Evolutionary conservation across 1,140 invertebrate species (phyloP), one percentile per base, ranked within the genome.

Genomic region (Aradophagus sp.): DNA sequence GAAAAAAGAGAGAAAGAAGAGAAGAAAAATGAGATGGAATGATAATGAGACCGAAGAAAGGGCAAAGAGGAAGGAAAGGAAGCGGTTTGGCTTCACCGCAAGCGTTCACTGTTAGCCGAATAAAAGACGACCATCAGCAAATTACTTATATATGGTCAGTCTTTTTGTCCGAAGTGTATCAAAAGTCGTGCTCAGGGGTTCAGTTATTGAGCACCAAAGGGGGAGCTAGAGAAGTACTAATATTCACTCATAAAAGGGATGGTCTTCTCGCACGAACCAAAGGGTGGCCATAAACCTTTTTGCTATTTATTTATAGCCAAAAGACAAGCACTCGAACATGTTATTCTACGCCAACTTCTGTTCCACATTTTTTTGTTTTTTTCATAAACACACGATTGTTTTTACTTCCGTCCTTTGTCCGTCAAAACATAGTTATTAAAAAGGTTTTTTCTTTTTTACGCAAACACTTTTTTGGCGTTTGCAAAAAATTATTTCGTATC

Each of bases 121-220:
- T 62, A 69, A 69, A 69, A 69, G 66, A 50, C 56, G 44, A 50
- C 66, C 66, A 69, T 69, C 66, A 69, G 50, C 66, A 69, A 62
- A 69, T 69, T 69, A 69, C 66, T 69, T 62, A 70, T 70, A 70
- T 70, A 70, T 70, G 58, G 67, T 70, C 67, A 62, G 56, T 39
- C 58, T 63, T 70, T 70, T 70, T 70, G 58, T 70, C 44, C 42
- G 52, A 70, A 70, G 50, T 62, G 67, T 70, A 70, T 70, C 67
- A 70, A 70, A 69, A 69, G 66, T 69, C 66, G 48, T 56, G 36
- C 38, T 69, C 35, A 50, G 56, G 66, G 66, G 56, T 62, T 69
- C 66, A 69, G 66, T 69, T 69, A 69, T 69, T 69, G 66, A 69
- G 56, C 36, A 38, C 5, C 10, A 42, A 39, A 35, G 39, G 32